Percentiles rank a stretch among this genome's conserved stretches.
These are phyloP conservation scores for Sminthopsis crassicaudata DNA, from an alignment of 2,113 vertebrate genomes.

Conservation along the genomic window DNA sequence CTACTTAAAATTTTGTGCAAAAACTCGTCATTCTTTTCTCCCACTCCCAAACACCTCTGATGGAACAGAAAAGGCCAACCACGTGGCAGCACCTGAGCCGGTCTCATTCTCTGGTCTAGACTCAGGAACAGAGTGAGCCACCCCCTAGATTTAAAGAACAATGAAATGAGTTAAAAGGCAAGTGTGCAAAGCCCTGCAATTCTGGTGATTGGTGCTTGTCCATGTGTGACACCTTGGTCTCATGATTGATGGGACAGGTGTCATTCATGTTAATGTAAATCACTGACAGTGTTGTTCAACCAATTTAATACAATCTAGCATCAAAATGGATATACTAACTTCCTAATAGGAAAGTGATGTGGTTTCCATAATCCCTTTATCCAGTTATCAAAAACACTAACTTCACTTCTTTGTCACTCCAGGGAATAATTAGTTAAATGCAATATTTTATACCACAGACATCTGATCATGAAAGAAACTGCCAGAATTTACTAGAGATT, in stretches of 20 bases:
- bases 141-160: slow-evolving; percentile 81
- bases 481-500: slow-evolving; percentile 39
- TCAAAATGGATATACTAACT: slow-evolving; percentile 56
- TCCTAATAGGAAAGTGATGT: neutral
- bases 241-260: slow-evolving; percentile 92
- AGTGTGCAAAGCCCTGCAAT: slow-evolving; percentile 80
- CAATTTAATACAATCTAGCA: slow-evolving; percentile 41
- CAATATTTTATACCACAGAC: slow-evolving; percentile 55
- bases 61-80: slow-evolving; percentile 55
- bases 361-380: slow-evolving; percentile 23
- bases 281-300: slow-evolving; percentile 64
- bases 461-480: slow-evolving; percentile 24
- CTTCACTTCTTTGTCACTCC: slow-evolving; percentile 16
- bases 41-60: slow-evolving; percentile 37
- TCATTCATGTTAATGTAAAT: slow-evolving; percentile 88
- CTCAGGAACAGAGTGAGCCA: slow-evolving; percentile 74
- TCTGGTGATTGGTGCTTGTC: slow-evolving; percentile 89
- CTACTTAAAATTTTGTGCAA: rapidly evolving
- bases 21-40: slow-evolving; percentile 15
- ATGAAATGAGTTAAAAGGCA: slow-evolving; percentile 82
- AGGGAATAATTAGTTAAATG: slow-evolving; percentile 59
- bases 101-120: slow-evolving; percentile 80
- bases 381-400: slow-evolving; percentile 9
- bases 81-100: slow-evolving; percentile 83
- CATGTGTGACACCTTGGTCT: slow-evolving; percentile 89